These are phyloP conservation scores for Chaetura pelagica DNA, from an alignment of 2,113 vertebrate species.

Conservation along the genomic window DNA sequence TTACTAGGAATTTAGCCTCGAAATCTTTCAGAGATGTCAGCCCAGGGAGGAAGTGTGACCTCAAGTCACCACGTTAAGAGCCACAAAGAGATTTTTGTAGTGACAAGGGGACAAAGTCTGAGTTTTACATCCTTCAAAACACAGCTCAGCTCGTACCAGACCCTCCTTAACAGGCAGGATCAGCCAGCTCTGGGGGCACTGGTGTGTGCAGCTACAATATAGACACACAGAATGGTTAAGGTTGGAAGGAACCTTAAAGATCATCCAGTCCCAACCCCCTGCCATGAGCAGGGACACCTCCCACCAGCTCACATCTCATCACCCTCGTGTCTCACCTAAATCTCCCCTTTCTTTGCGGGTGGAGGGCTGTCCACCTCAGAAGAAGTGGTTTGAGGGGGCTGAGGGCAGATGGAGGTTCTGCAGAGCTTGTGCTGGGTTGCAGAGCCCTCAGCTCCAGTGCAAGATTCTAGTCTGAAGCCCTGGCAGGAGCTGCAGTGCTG, in stretches of 20 bases:
- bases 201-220: too few relatives aligned
- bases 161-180: not conserved
- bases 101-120: not conserved
- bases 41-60: not conserved
- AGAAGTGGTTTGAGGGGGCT: too few relatives aligned
- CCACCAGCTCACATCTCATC: too few relatives aligned
- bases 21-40: not conserved
- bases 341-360: too few relatives aligned
- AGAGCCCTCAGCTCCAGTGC: not conserved
- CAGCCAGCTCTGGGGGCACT: too few relatives aligned
- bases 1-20: not conserved
- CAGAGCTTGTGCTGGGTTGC: not conserved
- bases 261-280: too few relatives aligned
- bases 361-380: not conserved
- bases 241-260: too few relatives aligned
- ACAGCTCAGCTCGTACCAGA: fast-evolving
- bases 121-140: not conserved
- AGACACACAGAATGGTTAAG: too few relatives aligned
- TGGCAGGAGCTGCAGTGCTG: not conserved
- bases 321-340: too few relatives aligned
- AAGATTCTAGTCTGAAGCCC: not conserved
- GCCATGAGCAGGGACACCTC: too few relatives aligned
- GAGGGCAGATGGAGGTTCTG: not conserved
- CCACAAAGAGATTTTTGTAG: not conserved
- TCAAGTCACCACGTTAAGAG: not conserved